These are phyloP conservation scores for Erythrolamprus reginae DNA, from an alignment of 2,113 vertebrate species.

Conservation along the genomic window DNA sequence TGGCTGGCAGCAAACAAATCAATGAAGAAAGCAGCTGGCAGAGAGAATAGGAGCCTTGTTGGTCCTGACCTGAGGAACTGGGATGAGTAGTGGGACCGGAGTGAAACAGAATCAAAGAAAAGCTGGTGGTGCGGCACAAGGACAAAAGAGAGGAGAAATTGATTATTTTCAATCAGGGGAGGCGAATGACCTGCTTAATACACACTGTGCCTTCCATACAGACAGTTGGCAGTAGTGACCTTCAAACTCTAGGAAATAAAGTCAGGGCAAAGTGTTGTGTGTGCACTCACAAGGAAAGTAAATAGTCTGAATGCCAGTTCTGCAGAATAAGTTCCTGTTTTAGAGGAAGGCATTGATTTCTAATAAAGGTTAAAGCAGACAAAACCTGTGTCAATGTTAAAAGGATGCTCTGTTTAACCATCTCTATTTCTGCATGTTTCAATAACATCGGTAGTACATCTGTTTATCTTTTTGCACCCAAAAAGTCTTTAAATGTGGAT, in stretches of 20 bases:
- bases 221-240: neutral
- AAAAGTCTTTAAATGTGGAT: neutral
- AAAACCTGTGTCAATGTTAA: neutral
- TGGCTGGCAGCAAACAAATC: neutral
- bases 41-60: neutral
- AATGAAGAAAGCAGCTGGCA: neutral
- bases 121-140: neutral
- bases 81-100: neutral
- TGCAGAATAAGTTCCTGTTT: neutral
- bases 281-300: neutral
- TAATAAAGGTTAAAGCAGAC: neutral
- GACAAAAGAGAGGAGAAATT: neutral
- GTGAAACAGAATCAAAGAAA: neutral
- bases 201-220: neutral
- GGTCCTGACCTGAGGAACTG: neutral
- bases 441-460: neutral
- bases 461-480: neutral
- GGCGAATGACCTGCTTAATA: neutral
- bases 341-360: neutral
- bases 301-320: neutral
- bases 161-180: neutral
- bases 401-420: neutral
- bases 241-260: neutral
- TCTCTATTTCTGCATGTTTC: neutral
- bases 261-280: neutral